Conservation (phyloP, 2,888 invertebrate species). For the Microctonus brassicae region DNA sequence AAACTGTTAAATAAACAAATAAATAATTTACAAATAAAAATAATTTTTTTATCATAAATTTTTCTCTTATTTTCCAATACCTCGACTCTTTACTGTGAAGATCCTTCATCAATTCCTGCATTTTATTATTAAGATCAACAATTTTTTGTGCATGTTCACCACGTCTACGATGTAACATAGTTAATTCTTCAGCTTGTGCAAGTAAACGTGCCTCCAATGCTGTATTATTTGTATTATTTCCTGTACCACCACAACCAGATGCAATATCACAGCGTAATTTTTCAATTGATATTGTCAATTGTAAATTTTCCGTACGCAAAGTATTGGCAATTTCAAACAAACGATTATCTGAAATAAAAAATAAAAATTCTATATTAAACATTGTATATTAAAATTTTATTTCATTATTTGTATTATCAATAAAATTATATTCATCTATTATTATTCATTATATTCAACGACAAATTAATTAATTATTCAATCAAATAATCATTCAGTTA, state of each 20-base stretch:
- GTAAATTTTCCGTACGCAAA: slow-evolving; percentile 86
- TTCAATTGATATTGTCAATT: slow-evolving; percentile 88
- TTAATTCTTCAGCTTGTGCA: slow-evolving; percentile 91
- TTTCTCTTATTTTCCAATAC: slow-evolving; percentile 67
- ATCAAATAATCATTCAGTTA: no score
- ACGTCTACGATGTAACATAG: slow-evolving; percentile 88
- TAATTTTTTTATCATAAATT: slow-evolving; percentile 32
- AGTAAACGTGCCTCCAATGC: slow-evolving; percentile 88
- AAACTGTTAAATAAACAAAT: slow-evolving; percentile 71
- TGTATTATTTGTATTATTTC: slow-evolving; percentile 74
- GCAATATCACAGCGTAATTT: slow-evolving; percentile 77
- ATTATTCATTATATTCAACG: slow-evolving; percentile 24
- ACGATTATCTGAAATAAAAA: slow-evolving; percentile 81
- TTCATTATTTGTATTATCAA: not conserved
- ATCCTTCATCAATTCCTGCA: slow-evolving; percentile 88
- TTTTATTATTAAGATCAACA: slow-evolving; percentile 86
- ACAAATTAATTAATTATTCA: no score
- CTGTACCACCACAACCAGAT: slow-evolving; percentile 58
- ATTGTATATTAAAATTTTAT: no score
- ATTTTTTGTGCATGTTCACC: slow-evolving; percentile 96
- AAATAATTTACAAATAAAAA: slow-evolving; percentile 19
- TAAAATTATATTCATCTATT: not conserved
- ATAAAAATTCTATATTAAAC: slow-evolving; percentile 24
- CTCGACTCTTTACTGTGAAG: slow-evolving; percentile 80
- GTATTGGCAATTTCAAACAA: slow-evolving; percentile 87